Percentiles rank a stretch among this genome's conserved stretches.
Conservation (phyloP, 2,888 invertebrate genomes). For the Chydorus sphaericus region DNA sequence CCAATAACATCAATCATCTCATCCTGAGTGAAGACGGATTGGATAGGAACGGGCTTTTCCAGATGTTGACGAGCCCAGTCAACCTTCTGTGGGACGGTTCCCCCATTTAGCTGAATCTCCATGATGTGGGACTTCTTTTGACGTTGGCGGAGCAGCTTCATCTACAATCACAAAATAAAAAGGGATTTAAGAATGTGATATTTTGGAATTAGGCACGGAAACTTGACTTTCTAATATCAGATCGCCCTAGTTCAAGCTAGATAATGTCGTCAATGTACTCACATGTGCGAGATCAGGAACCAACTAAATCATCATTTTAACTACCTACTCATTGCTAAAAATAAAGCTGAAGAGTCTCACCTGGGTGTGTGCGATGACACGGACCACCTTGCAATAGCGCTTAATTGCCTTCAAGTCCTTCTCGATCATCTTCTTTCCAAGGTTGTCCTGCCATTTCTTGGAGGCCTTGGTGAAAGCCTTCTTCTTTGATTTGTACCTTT, state of each 20-base stretch:
- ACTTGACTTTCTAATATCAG: too few species aligned
- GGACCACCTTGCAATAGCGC: slow-evolving; percentile 93
- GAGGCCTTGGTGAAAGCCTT: slow-evolving; percentile 98
- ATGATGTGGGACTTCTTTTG: slow-evolving; percentile 99
- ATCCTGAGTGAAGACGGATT: slow-evolving; percentile 84
- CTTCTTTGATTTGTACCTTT: slow-evolving; percentile 99
- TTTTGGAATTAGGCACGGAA: too few species aligned
- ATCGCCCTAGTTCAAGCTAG: not conserved
- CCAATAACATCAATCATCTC: slow-evolving; percentile 99
- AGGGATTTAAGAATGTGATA: not conserved
- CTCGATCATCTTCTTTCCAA: slow-evolving; percentile 92
- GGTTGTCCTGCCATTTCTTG: slow-evolving; percentile 97
- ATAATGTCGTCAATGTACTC: not conserved
- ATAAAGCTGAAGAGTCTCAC: too few species aligned
- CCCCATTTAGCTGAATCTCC: slow-evolving; percentile 99
- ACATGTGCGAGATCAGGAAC: too few species aligned
- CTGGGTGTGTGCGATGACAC: slow-evolving; percentile 96
- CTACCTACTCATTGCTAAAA: too few species aligned
- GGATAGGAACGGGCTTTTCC: slow-evolving; percentile 83
- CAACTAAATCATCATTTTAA: too few species aligned
- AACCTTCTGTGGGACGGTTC: slow-evolving; percentile 86
- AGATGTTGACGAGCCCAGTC: slow-evolving; percentile 93
- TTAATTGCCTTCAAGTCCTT: slow-evolving; percentile 93
- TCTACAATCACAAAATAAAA: slow-evolving; percentile 52
- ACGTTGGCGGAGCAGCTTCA: slow-evolving; percentile 90